Evolutionary conservation across 2,113 vertebrate genomes (phyloP), one percentile per base, ranked within the genome.

Genomic region (Paedocypris sp.): DNA sequence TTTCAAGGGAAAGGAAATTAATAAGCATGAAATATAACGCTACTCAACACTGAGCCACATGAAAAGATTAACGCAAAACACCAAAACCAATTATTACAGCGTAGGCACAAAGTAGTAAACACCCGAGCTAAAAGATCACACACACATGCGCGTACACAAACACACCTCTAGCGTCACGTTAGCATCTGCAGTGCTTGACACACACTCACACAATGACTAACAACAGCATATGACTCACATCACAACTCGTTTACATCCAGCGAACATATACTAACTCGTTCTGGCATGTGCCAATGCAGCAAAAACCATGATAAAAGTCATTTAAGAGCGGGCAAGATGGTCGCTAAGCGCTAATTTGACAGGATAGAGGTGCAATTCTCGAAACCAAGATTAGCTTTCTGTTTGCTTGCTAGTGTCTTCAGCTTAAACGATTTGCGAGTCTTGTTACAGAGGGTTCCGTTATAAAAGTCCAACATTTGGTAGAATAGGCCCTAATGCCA

Each of bases 371-470:
- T n/a, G n/a, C n/a, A n/a, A n/a, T n/a, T n/a, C n/a, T n/a, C n/a
- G n/a, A n/a, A n/a, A n/a, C n/a, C n/a, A n/a, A n/a, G n/a, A n/a
- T n/a, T n/a, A n/a, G n/a, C n/a, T n/a, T n/a, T n/a, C n/a, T n/a
- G n/a, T n/a, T n/a, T n/a, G n/a, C n/a, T n/a, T n/a, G n/a, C n/a
- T n/a, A n/a, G n/a, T n/a, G n/a, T n/a, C n/a, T n/a, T n/a, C n/a
- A n/a, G n/a, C n/a, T n/a, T n/a, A n/a, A n/a, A n/a, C n/a, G n/a
- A n/a, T n/a, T n/a, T n/a, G n/a, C n/a, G n/a, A n/a, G n/a, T n/a
- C 77, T 76, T 81, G 74, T 80, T 77, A 75, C 80, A 80, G 74
- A 71, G 75, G 70, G 79, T 75, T 74, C 31, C 5, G 16, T 15
- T 20, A n/a, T 32, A 53, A 56, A 62, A 48, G 31, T 31, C 22